Base-by-base conservation (phyloP, 2,888 invertebrate genomes). In the Xestobium rufovillosum region DNA sequence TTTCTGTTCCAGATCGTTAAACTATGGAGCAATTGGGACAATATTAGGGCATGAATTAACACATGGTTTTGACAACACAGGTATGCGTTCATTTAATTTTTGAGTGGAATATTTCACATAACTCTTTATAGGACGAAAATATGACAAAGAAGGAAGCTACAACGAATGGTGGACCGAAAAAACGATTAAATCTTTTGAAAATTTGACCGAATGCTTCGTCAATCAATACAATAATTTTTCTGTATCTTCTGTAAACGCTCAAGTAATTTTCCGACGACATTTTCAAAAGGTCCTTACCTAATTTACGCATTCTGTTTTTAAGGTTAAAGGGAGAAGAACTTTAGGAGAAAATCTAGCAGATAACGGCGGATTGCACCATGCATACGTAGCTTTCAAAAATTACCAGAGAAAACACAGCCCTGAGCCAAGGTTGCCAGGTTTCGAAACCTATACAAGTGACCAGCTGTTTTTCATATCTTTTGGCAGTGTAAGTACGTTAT, bases 151-250 rank as follows among this genome's bases (percentile, higher is more conserved):
- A 47, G 94, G 94, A 8, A 89, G 89, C 63, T 70, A 86, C 52
- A 66, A 81, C n/a, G 83, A 86, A 42, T 94, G 92, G 92, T 94
- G 92, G 92, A 78, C 80, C 2, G 81, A 85, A 49, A 67, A 69
- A 27, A 89, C 90, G 0, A 77, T 86, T 30, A 65, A 70, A 9
- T 78, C 78, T 12, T 95, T 88, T 60, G 74, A 80, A 33, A 75
- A 83, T 45, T 77, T 80, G 54, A 80, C 86, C 0, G 68, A 80
- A 43, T 95, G 94, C 59, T 91, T 95, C 57, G 70, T 91, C 10
- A 74, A 86, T 26, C 91, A 94, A 59, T 94, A 92, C 57, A 76
- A 75, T 30, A 66, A 65, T 12, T 84, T 76, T 53, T 78, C 78
- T 46, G 53, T 84, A 14, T 64, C 75, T 0, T 79, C 81, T 55